phyloP scores from a whole-genome alignment of 2,797 vertebrate genomes.

The Xenopus petersii region DNA sequence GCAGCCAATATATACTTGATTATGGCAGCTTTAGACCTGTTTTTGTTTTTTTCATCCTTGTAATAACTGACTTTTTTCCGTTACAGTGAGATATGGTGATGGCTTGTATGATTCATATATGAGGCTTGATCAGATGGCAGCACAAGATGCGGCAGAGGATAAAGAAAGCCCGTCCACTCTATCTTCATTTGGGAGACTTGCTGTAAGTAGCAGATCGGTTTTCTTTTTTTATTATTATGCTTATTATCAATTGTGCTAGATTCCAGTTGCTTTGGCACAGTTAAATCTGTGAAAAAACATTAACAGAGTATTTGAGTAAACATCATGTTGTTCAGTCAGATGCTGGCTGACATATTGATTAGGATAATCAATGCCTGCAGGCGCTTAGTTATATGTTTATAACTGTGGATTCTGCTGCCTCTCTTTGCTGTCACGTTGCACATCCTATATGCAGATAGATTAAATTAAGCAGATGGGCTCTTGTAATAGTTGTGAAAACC shows the following conservation, averaged over 20 bases:
- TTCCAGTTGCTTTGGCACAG: conserved; percentile 8
- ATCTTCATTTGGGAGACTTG: conserved; percentile 80
- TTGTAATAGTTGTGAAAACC: too few species aligned
- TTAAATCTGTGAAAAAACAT: neutral
- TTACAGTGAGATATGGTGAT: conserved; percentile 82
- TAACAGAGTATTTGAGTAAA: neutral
- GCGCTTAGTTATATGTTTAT: neutral
- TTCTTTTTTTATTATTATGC: too few species aligned
- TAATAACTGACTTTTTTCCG: conserved; percentile 15
- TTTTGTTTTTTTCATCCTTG: neutral
- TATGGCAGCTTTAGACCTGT: too few species aligned
- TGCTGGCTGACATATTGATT: conserved; percentile 6
- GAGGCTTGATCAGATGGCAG: conserved; percentile 90
- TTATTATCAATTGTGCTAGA: neutral
- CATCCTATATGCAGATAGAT: too few species aligned
- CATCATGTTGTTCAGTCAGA: neutral
- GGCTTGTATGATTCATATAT: conserved; percentile 93
- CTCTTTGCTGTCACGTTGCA: too few species aligned
- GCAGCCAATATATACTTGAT: too few species aligned
- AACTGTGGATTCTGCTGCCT: too few species aligned
- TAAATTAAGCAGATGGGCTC: too few species aligned
- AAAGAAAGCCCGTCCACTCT: conserved; percentile 77
- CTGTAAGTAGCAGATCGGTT: conserved; percentile 70
- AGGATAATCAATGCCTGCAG: neutral
- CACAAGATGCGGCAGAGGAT: conserved; percentile 77